Evolutionary conservation across 2,797 vertebrate species (phyloP), one percentile per base, ranked within the genome.

Genomic region (Betta splendens): DNA sequence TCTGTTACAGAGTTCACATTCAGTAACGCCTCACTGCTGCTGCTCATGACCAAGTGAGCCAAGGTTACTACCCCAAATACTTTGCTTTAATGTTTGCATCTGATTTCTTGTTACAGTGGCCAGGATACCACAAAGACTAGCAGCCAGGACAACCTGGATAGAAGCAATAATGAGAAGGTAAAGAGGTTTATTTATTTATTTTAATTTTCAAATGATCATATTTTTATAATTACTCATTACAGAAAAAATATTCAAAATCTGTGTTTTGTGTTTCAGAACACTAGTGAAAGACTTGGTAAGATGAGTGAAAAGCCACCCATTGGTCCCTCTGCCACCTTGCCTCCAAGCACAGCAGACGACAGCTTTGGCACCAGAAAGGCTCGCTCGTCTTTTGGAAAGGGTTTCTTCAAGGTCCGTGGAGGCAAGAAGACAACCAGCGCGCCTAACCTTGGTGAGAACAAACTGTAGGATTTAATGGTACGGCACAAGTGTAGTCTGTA

Each of bases 381-480:
- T 55, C 92, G 98, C 38, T 94, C 96, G 6, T 99, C 97, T 0
- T 99, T 99, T 64, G 97, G 97, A 46, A 93, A 95, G 26, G 97
- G 98, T 17, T 98, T 99, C 81, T 99, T 99, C 85, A 98, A 97
- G 90, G 92, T 98, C 52, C 96, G 94, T 40, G 94, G 89, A 26
- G 93, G 90, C 73, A 99, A 98, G 82, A 95, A 97, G 84, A 96
- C 95, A 0, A 85, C 89, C 3, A 95, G 94, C 36, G 90, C 93
- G 1, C 97, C 95, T 0, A 99, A 98, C 80, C 91, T 99, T n/a
- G 96, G 97, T 99, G 89, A n/a, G 92, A 84, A 1, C 28, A 50
- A 11, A 37, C 23, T 11, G 15, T 32, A 5, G 16, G 7, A 22
- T 12, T 35, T 2, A 16, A 17, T 16, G 17, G 29, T 31, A 33